Conservation (phyloP, 2,797 vertebrate genomes). For the Scleropages formosus region DNA sequence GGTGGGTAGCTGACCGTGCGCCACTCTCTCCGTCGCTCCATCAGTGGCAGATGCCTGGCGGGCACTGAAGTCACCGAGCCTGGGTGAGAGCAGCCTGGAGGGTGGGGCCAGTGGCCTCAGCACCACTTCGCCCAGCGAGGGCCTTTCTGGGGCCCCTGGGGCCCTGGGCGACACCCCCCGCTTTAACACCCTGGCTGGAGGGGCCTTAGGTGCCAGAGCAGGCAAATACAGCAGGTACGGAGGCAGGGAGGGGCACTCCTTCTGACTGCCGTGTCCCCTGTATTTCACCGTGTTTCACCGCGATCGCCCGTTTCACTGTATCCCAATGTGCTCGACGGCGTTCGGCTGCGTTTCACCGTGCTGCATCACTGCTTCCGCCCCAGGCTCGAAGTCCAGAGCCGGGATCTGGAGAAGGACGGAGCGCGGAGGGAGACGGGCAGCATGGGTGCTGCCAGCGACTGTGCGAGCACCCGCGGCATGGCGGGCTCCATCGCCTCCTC, state of each 20-base stretch:
- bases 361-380: slow-evolving; percentile 17
- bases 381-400: slow-evolving; percentile 92
- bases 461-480: slow-evolving; percentile 94
- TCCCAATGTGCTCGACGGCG: not conserved
- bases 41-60: slow-evolving; percentile 88
- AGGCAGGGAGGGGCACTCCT: not conserved
- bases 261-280: not conserved
- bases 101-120: slow-evolving; percentile 90
- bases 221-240: slow-evolving; percentile 91
- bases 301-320: not conserved
- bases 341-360: not conserved
- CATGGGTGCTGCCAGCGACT: slow-evolving; percentile 90
- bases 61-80: slow-evolving; percentile 93
- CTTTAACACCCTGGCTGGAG: slow-evolving; percentile 88
- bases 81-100: slow-evolving; percentile 94
- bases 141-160: slow-evolving; percentile 77
- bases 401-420: slow-evolving; percentile 85
- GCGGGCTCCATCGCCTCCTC: slow-evolving; percentile 98
- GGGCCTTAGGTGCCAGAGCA: slow-evolving; percentile 79
- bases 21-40: not conserved
- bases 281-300: not conserved
- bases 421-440: slow-evolving; percentile 90
- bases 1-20: not conserved
- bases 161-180: slow-evolving; percentile 82
- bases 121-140: slow-evolving; percentile 82